phyloP scores from a whole-genome alignment of 2,888 invertebrate genomes.

The Aphelenchoides bicaudatus region DNA sequence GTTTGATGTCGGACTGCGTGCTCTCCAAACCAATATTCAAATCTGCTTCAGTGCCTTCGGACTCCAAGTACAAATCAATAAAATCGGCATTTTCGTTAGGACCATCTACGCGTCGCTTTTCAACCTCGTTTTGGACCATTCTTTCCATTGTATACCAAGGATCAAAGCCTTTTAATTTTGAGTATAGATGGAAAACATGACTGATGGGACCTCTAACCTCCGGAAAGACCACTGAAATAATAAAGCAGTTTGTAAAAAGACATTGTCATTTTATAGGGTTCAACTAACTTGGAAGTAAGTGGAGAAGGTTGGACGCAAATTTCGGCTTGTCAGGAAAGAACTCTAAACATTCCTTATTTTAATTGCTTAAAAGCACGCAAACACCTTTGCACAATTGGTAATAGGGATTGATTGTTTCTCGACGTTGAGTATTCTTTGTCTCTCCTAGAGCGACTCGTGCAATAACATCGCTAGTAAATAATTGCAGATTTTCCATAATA shows the following conservation, averaged over 20 bases:
- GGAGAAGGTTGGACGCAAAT: background rate
- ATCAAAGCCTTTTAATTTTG: background rate
- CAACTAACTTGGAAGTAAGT: constrained; percentile 17
- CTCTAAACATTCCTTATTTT: too few relatives aligned
- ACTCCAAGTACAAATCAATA: constrained; percentile 45
- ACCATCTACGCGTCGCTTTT: background rate
- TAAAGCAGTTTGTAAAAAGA: background rate
- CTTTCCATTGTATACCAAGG: background rate
- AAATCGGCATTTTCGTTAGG: constrained; percentile 31
- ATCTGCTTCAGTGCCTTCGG: constrained; percentile 29
- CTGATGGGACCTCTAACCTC: constrained; percentile 16
- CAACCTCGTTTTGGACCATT: background rate
- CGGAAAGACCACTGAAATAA: constrained; percentile 15
- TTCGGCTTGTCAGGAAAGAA: background rate
- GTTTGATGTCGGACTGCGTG: background rate
- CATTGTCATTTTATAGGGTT: constrained; percentile 2
- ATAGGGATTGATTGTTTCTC: background rate
- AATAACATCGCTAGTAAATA: constrained; percentile 63
- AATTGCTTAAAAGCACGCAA: too few relatives aligned
- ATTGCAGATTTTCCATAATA: background rate
- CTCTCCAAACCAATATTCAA: constrained; percentile 1
- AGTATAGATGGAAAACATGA: constrained; percentile 12
- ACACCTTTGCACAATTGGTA: constrained; percentile 16
- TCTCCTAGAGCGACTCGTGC: constrained; percentile 50
- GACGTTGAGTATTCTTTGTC: background rate